Conservation (phyloP, 2,113 vertebrate species). For the Osmerus eperlanus region DNA sequence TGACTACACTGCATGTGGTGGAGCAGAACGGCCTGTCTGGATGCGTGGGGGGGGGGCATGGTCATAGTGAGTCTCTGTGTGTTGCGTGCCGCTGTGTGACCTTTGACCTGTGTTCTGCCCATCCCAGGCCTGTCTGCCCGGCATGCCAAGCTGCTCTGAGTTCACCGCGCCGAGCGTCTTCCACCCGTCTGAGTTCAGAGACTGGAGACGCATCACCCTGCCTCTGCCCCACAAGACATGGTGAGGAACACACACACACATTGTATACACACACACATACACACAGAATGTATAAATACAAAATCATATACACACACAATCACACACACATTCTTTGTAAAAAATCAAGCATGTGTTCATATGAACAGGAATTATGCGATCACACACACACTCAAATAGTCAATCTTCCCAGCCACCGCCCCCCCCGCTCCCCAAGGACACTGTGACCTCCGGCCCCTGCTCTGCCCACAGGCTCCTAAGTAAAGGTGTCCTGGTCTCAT, state of each 20-base stretch:
- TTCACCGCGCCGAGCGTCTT: constrained; percentile 95
- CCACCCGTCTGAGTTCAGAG: constrained; percentile 91
- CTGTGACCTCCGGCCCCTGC: constrained; percentile 39
- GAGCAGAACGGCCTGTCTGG: too few relatives aligned
- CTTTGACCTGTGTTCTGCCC: constrained; percentile 28
- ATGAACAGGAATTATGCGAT: neutral
- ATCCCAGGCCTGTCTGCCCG: constrained; percentile 91
- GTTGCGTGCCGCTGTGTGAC: neutral
- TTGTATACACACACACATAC: neutral
- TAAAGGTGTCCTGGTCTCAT: too few relatives aligned
- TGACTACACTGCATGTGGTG: too few relatives aligned
- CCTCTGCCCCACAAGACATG: constrained; percentile 91
- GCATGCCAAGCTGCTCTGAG: constrained; percentile 97
- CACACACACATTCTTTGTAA: neutral
- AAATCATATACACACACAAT: too few relatives aligned
- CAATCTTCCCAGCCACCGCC: constrained; percentile 43
- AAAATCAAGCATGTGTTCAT: neutral
- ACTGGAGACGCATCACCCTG: constrained; percentile 91
- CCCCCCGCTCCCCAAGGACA: constrained; percentile 13
- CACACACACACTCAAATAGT: constrained; percentile 4
- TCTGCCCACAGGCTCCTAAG: too few relatives aligned
- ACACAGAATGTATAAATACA: too few relatives aligned
- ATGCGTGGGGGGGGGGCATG: neutral
- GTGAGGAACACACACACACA: constrained; percentile 66
- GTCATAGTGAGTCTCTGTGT: neutral